Conservation (phyloP, 2,797 vertebrate species). For the Allobates femoralis region DNA sequence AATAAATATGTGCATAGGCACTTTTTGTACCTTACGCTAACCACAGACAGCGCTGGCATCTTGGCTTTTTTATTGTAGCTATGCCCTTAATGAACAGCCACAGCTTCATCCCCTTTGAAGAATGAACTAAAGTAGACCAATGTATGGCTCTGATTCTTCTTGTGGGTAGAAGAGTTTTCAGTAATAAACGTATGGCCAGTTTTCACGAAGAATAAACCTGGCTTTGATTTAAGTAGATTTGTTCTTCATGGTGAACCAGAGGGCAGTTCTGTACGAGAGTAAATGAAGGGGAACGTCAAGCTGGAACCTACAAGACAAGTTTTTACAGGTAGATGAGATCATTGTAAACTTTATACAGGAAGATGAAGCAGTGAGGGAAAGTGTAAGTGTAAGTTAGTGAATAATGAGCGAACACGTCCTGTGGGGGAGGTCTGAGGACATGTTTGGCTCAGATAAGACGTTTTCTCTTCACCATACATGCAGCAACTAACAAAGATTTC, state of each 20-base stretch:
- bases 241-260: too few relatives aligned
- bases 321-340: slow-evolving; percentile 29
- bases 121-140: too few relatives aligned
- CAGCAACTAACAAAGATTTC: neutral
- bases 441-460: neutral
- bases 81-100: too few relatives aligned
- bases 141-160: too few relatives aligned
- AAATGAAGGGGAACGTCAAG: neutral
- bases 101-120: too few relatives aligned
- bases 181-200: too few relatives aligned
- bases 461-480: neutral
- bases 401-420: slow-evolving; percentile 45
- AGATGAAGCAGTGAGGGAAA: slow-evolving; percentile 25
- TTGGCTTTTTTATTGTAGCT: too few relatives aligned
- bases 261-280: neutral
- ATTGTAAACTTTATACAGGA: slow-evolving; percentile 24
- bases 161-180: too few relatives aligned
- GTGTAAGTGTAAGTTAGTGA: neutral
- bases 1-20: too few relatives aligned
- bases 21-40: too few relatives aligned
- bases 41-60: too few relatives aligned
- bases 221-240: too few relatives aligned
- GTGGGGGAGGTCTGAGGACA: slow-evolving; percentile 9
- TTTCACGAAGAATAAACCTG: neutral
- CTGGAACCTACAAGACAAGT: neutral